phyloP scores from a whole-genome alignment of 2,888 invertebrate species.

The Troides helena region DNA sequence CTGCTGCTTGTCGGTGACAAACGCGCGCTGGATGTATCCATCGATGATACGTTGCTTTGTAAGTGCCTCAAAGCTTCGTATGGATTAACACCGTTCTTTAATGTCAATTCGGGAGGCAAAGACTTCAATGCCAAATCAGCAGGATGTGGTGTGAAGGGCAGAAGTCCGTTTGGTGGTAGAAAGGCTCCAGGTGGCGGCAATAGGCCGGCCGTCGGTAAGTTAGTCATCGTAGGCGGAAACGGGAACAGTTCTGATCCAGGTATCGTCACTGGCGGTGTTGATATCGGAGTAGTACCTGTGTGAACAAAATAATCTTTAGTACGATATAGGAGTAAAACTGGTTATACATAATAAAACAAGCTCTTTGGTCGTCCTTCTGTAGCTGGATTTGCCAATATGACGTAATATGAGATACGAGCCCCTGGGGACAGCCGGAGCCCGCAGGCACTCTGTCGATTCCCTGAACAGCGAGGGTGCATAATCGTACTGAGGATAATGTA shows the following conservation, averaged over 20 bases:
- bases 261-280: constrained; percentile 60
- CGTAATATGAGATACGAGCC: constrained; percentile 77
- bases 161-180: constrained; percentile 75
- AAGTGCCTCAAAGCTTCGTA: constrained; percentile 77
- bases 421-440: constrained; percentile 63
- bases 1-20: constrained; percentile 80
- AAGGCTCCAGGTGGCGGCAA: constrained; percentile 81
- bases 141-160: constrained; percentile 79
- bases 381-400: constrained; percentile 66
- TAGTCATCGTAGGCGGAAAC: constrained; percentile 67
- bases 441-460: constrained; percentile 74
- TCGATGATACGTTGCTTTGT: constrained; percentile 70
- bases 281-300: constrained; percentile 69
- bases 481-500: constrained; percentile 81
- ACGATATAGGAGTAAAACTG: constrained; percentile 33
- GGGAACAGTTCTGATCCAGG: constrained; percentile 71
- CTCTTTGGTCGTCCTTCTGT: constrained; percentile 46
- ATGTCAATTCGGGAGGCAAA: constrained; percentile 71
- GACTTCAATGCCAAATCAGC: constrained; percentile 73
- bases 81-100: constrained; percentile 80
- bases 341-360: constrained; percentile 35
- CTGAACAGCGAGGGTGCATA: constrained; percentile 79
- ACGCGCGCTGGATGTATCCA: constrained; percentile 71
- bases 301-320: constrained; percentile 44
- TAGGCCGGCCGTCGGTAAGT: constrained; percentile 70